Evolutionary conservation across 2,888 invertebrate species (phyloP), one percentile per base, ranked within the genome.

Genomic region (Ptilodon capucinus): DNA sequence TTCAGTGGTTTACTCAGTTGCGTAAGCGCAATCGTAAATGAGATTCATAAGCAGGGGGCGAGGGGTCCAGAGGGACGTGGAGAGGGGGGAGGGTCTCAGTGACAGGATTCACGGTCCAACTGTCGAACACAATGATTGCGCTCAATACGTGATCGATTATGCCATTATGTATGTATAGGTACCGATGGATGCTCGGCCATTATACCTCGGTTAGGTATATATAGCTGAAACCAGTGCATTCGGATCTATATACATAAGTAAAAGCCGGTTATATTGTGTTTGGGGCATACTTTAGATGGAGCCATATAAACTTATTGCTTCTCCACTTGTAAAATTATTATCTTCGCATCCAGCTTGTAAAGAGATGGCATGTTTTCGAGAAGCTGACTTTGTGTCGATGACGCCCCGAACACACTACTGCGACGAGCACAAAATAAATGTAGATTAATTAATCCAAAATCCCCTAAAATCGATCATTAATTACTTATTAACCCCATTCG

Each of bases 101-200:
- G 87, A 87, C 89, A 90, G 90, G 90, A 90, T 88, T 87, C 86
- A 90, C 88, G 90, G 88, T 90, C 83, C 88, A 89, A 76, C 86
- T 81, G 76, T 77, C 76, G 80, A 84, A 68, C 78, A 90, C 90
- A 90, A 90, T 90, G 89, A 86, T 86, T 79, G 84, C 63, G 74
- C 84, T 85, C 86, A 86, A 89, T 90, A 86, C 83, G 76, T 84
- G 86, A 90, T 90, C 88, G 90, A 90, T 90, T 89, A 90, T 88
- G 78, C 84, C 69, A 84, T 81, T 86, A 81, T 84, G 59, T 82
- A 75, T 61, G 60, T 68, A 63, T 25, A n/a, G n/a, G 25, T 40
- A 40, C 11, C 16, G 54, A 49, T 64, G 55, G 57, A 55, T 51
- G 54, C 54, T 36, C 46, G 38, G 19, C 44, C 44, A 51, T 60